phyloP scores from a whole-genome alignment of 1,140 invertebrate species.

The Sitodiplosis mosellana region DNA sequence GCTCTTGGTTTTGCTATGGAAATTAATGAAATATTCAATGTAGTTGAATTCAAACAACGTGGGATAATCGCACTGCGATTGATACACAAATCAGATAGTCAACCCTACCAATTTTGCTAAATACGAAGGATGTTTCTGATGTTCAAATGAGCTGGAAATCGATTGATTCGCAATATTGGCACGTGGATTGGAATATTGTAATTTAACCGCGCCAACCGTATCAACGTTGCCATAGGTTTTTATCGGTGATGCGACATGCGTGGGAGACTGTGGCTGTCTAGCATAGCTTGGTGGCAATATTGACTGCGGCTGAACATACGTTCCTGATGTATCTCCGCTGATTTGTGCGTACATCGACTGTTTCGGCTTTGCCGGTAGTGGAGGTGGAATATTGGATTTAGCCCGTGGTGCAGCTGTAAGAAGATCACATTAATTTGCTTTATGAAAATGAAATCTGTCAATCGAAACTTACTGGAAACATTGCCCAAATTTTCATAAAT shows the following conservation, averaged over 20 bases:
- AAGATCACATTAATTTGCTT: background rate
- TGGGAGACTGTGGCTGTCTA: background rate
- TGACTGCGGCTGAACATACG: background rate
- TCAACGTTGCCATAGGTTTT: too few species aligned
- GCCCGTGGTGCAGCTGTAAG: too few species aligned
- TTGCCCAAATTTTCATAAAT: constrained; percentile 57
- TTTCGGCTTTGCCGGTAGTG: background rate
- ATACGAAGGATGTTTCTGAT: background rate
- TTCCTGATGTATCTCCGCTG: background rate
- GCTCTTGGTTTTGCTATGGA: constrained; percentile 1
- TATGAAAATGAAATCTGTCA: constrained; percentile 7
- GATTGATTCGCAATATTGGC: too few species aligned
- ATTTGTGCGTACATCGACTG: background rate
- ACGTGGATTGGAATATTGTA: too few species aligned
- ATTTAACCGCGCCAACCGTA: too few species aligned
- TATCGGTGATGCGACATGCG: background rate
- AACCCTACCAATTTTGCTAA: background rate
- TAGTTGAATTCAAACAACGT: too few species aligned
- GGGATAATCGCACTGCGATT: too few species aligned
- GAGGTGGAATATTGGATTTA: too few species aligned
- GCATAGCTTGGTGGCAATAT: background rate
- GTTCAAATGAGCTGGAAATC: too few species aligned
- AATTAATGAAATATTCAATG: background rate
- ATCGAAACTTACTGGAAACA: constrained; percentile 13
- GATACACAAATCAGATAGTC: too few species aligned